Conservation (phyloP, 2,888 invertebrate species). For the Synanthedon myopaeformis region DNA sequence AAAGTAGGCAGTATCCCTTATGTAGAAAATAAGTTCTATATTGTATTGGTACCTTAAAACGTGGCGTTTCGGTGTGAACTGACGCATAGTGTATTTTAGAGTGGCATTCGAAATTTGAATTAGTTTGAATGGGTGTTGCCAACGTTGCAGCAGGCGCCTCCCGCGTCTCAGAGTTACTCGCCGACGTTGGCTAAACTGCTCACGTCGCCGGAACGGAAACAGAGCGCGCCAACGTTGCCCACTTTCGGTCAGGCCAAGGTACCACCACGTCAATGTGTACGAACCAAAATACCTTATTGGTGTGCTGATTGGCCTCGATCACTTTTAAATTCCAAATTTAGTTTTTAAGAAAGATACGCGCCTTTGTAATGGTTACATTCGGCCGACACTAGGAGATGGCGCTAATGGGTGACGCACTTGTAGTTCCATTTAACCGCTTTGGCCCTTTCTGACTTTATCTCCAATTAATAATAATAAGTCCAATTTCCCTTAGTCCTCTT, state of each 20-base stretch:
- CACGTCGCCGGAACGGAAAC: constrained; percentile 74
- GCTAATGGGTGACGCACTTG: too few relatives aligned
- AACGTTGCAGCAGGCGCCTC: constrained; percentile 66
- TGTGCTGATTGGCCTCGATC: constrained; percentile 63
- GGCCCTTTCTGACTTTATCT: too few relatives aligned
- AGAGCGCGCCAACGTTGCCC: constrained; percentile 55
- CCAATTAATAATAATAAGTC: too few relatives aligned
- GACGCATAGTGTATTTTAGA: background rate
- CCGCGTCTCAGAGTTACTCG: constrained; percentile 76
- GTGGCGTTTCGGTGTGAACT: too few relatives aligned
- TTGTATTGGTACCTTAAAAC: too few relatives aligned
- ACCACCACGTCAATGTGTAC: constrained; percentile 39
- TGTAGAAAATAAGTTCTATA: too few relatives aligned
- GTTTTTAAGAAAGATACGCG: constrained; percentile 30
- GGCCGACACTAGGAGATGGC: background rate
- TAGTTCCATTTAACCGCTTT: too few relatives aligned
- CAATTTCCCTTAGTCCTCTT: too few relatives aligned
- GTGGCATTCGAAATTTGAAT: constrained; percentile 19
- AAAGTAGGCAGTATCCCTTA: too few relatives aligned
- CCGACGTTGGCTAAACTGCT: constrained; percentile 84
- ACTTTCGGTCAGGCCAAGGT: constrained; percentile 69
- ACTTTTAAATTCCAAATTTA: constrained; percentile 65
- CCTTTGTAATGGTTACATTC: constrained; percentile 9
- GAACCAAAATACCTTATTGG: constrained; percentile 45
- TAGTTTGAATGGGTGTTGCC: constrained; percentile 67